These are phyloP conservation scores for Gymnorhina tibicen DNA, from an alignment of 2,113 vertebrate genomes.

Conservation along the genomic window DNA sequence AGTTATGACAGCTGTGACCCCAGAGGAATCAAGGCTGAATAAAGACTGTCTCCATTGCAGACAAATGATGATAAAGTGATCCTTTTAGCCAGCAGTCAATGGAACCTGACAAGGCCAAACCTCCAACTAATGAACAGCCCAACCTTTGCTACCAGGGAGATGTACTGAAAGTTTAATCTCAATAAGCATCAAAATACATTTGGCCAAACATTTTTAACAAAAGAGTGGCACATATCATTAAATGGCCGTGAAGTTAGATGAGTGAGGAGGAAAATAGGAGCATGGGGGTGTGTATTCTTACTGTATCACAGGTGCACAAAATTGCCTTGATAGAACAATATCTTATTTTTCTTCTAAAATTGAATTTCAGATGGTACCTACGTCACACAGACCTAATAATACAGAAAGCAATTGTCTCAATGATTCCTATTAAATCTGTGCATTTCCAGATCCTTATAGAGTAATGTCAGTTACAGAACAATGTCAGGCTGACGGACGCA, in stretches of 20 bases:
- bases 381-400: conserved; percentile 44
- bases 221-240: background rate
- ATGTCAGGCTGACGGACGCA: conserved; percentile 73
- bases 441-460: conserved; percentile 71
- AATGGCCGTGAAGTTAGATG: background rate
- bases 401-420: conserved; percentile 58
- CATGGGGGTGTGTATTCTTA: background rate
- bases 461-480: conserved; percentile 74
- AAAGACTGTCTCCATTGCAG: conserved; percentile 81
- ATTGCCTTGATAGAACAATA: conserved; percentile 51
- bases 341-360: conserved; percentile 56
- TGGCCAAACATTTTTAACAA: conserved; percentile 43
- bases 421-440: conserved; percentile 61
- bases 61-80: conserved; percentile 99
- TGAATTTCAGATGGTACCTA: conserved; percentile 57
- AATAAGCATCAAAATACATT: conserved; percentile 71
- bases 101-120: conserved; percentile 84
- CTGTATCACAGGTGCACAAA: conserved; percentile 46
- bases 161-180: conserved; percentile 69
- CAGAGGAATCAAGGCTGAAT: conserved; percentile 79
- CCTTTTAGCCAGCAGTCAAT: conserved; percentile 82
- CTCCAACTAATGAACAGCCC: conserved; percentile 88
- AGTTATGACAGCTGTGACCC: conserved; percentile 80
- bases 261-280: background rate
- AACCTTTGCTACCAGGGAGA: conserved; percentile 71